Base-by-base conservation (phyloP, 2,113 vertebrate species). In the Chaenogobius annularis region DNA sequence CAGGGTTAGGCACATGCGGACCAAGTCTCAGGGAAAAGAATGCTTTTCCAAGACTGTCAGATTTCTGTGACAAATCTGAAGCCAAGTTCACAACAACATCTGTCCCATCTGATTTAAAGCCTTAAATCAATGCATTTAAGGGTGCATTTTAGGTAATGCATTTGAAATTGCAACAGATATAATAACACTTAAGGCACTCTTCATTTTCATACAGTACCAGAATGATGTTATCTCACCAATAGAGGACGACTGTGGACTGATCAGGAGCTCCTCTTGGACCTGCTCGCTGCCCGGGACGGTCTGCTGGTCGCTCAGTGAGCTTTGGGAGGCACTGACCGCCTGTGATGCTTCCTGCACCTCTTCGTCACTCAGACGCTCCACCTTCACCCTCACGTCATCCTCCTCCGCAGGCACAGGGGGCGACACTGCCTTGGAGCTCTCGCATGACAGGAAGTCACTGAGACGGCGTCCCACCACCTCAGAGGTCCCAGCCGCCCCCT, bases 171-270 rank as follows among this genome's bases (percentile, higher is more conserved):
- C 12, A 46, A 13, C 44, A 46, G 12, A 11, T 46, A 3, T 10
- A 46, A 46, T 46, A 10, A 10, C 44, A 46, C 44, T 46, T 46
- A 12, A 46, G 7, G 50, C 17, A 40, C 2, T n/a, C 5, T 52
- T 19, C 15, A 37, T 63, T 37, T 37, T 17, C 26, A 71, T 11
- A 48, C 31, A 61, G 47, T 23, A 10, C 48, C 58, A 50, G 2
- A 43, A 9, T 14, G 37, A 0, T 37, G 0, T 35, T 52, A 5
- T 58, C 55, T n/a, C 93, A 98, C 98, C 98, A 94, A 99, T 98
- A 68, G 98, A 99, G 65, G 98, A 99, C 37, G 97, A 99, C 92
- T 99, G 98, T 7, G 98, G 98, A 88, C 98, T 99, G 89, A 99
- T 99, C 67, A 99, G 94, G 68, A 99, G 96, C 85, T 99, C 98